These are phyloP conservation scores for Gymnothorax javanicus DNA, from an alignment of 2,797 vertebrate species.

Conservation along the genomic window DNA sequence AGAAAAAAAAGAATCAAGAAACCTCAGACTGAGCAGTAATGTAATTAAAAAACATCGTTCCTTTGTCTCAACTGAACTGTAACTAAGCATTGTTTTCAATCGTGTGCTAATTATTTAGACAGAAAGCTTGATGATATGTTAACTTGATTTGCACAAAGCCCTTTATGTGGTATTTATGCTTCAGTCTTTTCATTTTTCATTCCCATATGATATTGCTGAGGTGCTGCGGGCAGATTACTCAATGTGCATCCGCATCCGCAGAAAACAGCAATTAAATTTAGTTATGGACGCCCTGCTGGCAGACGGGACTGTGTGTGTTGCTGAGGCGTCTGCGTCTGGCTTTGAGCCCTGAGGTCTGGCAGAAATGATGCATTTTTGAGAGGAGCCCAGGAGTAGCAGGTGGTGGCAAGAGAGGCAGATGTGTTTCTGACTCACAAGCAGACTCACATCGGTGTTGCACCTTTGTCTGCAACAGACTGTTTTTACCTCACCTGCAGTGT, in stretches of 20 bases:
- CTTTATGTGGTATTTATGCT: background rate
- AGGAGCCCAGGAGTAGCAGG: conserved; percentile 3
- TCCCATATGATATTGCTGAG: background rate
- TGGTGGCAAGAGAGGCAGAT: conserved; percentile 6
- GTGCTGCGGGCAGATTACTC: background rate
- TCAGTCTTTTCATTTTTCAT: background rate
- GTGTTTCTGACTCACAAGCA: conserved; percentile 18
- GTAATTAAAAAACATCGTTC: conserved; percentile 43
- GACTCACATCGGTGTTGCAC: background rate
- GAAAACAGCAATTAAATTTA: conserved; percentile 5
- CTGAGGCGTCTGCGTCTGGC: conserved; percentile 15
- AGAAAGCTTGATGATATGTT: conserved; percentile 56
- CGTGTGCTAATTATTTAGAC: conserved; percentile 64
- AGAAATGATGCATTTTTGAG: background rate
- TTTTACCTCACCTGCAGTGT: background rate
- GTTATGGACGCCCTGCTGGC: background rate
- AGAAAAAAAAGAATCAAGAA: conserved; percentile 20
- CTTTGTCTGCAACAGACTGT: background rate
- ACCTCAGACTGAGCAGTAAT: background rate
- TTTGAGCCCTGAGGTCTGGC: background rate
- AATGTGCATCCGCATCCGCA: background rate
- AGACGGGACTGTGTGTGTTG: background rate
- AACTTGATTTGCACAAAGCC: conserved; percentile 15
- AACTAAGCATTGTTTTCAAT: conserved; percentile 56
- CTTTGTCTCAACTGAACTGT: conserved; percentile 62